Base-by-base conservation (phyloP, 2,113 vertebrate species). In the Ageneiosus marmoratus region DNA sequence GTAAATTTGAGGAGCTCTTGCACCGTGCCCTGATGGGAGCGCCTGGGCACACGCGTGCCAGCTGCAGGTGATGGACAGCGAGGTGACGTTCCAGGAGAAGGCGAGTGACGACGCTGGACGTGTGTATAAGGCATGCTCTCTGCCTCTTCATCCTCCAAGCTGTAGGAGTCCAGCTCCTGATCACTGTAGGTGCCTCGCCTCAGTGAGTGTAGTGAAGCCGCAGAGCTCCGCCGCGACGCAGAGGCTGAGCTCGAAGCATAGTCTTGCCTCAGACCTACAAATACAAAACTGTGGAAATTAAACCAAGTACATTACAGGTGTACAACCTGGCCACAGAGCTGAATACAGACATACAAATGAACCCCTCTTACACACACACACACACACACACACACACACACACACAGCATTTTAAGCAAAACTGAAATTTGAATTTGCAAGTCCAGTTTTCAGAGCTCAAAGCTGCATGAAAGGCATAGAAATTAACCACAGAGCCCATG, bases 81-180 rank as follows among this genome's bases (percentile, higher is more conserved):
- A 18, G 96, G 96, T 0, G 96, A 97, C 75, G 95, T 94, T 65
- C 95, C 92, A 0, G 96, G 96, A 0, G 96, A 97, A 0, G 96
- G 96, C 0, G 95, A 96, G 86, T 95, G 97, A 76, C 94, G 93
- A 80, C 94, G 94, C 0, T 91, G 79, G 0, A 93, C 91, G 27
- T 93, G 95, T 1, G 93, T 86, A 0, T 93, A 87, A 78, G 95
- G 90, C 72, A 86, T 92, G 78, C 93, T 95, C 27, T 94, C 95
- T 0, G 96, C 95, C 15, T 93, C 96, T 85, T 97, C 96, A 0
- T 98, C 96, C 88, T 98, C 96, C 41, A 95, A 90, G 88, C 96
- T 96, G 92, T 96, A 96, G 0, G 93, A 94, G 88, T 97, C 96
- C 7, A 97, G 95, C 81, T 98, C 96, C 89, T 97, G 97, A 89